Percentiles rank a stretch among this genome's conserved stretches.
These are phyloP conservation scores for Nemapogon koenigi DNA, from an alignment of 2,888 invertebrate genomes.

Conservation along the genomic window DNA sequence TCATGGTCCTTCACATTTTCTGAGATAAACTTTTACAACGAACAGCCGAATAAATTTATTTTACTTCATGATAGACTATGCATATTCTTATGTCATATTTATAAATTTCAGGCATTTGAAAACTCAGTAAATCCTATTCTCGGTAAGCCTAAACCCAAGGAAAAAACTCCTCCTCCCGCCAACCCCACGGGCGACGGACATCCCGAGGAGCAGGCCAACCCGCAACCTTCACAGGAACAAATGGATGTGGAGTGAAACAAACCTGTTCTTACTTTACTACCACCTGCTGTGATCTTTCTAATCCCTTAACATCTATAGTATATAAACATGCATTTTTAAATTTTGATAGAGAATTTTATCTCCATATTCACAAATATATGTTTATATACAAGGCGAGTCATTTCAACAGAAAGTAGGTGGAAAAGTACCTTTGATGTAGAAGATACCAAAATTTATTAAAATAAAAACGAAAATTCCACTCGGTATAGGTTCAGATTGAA, in stretches of 20 bases:
- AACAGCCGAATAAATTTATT: no score
- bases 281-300: neutral
- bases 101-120: constrained; percentile 62
- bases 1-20: no score
- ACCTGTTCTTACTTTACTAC: neutral
- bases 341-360: no score
- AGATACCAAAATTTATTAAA: no score
- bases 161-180: constrained; percentile 55
- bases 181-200: constrained; percentile 33
- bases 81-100: neutral
- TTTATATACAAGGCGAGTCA: no score
- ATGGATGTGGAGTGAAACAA: constrained; percentile 55
- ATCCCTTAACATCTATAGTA: neutral
- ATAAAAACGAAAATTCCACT: no score
- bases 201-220: constrained; percentile 19
- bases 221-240: constrained; percentile 16
- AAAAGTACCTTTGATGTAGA: no score
- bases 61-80: no score
- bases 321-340: neutral
- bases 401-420: no score
- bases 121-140: constrained; percentile 74
- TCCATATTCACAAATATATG: no score
- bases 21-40: no score
- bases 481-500: no score
- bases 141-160: constrained; percentile 91